A percentile compares a stretch with the other conserved stretches of the same genome.
Conservation (phyloP, 2,797 vertebrate species). For the Microctenopoma stevenorrisi region DNA sequence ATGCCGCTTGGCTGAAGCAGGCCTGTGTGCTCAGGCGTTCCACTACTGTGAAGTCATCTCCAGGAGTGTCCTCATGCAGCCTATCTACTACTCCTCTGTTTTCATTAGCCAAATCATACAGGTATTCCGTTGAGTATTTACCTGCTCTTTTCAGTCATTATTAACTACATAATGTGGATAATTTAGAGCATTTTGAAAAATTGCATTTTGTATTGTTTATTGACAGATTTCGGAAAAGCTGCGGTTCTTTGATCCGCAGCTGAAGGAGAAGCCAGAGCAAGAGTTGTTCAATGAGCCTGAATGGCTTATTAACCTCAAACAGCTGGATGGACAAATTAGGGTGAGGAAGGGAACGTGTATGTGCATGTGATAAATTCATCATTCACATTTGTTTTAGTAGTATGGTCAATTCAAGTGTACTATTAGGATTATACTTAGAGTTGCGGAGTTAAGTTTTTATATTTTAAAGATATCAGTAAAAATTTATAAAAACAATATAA, state of each 20-base stretch:
- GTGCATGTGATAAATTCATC: background rate
- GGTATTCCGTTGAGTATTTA: conserved; percentile 73
- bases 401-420: background rate
- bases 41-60: conserved; percentile 97
- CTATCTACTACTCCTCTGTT: conserved; percentile 86
- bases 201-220: conserved; percentile 12
- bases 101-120: conserved; percentile 92
- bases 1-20: conserved; percentile 93
- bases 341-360: conserved; percentile 68
- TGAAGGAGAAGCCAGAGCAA: conserved; percentile 95
- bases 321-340: conserved; percentile 89
- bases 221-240: conserved; percentile 92
- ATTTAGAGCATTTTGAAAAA: background rate
- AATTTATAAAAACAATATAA: background rate
- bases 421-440: background rate
- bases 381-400: background rate
- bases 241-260: conserved; percentile 94
- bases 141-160: background rate
- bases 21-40: conserved; percentile 94
- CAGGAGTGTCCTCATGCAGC: conserved; percentile 85
- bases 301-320: conserved; percentile 89
- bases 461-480: background rate
- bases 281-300: conserved; percentile 89
- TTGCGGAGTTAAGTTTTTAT: background rate
- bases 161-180: too few species aligned